Evolutionary conservation across 2,113 vertebrate species (phyloP).

Genomic region (Neodon shergylaensis): DNA sequence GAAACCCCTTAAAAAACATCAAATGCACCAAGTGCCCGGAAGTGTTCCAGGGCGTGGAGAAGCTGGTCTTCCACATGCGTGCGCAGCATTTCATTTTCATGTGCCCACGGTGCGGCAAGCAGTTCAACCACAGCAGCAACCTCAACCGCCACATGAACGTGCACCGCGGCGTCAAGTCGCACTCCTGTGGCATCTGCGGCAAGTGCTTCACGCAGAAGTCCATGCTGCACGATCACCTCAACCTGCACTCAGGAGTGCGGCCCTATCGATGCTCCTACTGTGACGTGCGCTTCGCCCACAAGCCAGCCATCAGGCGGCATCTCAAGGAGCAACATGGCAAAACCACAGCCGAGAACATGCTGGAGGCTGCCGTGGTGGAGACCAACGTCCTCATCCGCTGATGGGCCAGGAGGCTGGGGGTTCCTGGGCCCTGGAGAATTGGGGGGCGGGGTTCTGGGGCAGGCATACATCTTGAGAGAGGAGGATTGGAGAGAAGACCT

Average conservation of each 20-base stretch:
- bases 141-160: slow-evolving; percentile 95
- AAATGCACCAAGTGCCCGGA: slow-evolving; percentile 92
- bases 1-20: slow-evolving; percentile 79
- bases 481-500: slow-evolving; percentile 24
- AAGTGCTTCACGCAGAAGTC: slow-evolving; percentile 97
- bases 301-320: slow-evolving; percentile 93
- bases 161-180: slow-evolving; percentile 91
- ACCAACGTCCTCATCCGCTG: slow-evolving; percentile 83
- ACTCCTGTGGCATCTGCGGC: slow-evolving; percentile 93
- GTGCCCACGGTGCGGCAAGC: slow-evolving; percentile 96
- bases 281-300: slow-evolving; percentile 95
- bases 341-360: slow-evolving; percentile 93
- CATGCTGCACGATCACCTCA: slow-evolving; percentile 96
- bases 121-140: slow-evolving; percentile 95
- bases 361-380: slow-evolving; percentile 85
- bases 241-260: slow-evolving; percentile 94
- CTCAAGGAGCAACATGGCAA: slow-evolving; percentile 97
- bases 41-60: slow-evolving; percentile 91
- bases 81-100: slow-evolving; percentile 92
- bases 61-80: slow-evolving; percentile 91
- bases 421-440: neutral
- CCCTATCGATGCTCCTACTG: slow-evolving; percentile 95
- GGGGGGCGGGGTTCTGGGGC: neutral
- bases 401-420: neutral
- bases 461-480: neutral